Conservation (phyloP, 1,140 invertebrate genomes). For the Penaeus vannamei region DNA sequence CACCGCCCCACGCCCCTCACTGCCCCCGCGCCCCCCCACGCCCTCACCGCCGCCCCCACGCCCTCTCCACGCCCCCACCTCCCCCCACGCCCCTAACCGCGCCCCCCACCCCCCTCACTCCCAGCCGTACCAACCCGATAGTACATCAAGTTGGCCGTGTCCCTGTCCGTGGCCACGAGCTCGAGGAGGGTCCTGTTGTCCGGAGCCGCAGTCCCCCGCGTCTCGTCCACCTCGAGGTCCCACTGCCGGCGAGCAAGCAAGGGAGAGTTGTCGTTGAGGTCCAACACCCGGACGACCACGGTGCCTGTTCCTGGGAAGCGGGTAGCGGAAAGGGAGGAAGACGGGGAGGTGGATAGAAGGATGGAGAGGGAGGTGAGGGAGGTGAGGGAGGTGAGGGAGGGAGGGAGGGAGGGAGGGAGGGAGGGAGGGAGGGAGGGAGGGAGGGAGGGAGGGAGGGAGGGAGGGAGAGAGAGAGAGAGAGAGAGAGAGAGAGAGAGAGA, state of each 20-base stretch:
- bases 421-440: neutral
- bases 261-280: slow-evolving; percentile 1
- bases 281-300: slow-evolving; percentile 16
- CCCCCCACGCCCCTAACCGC: too few relatives aligned
- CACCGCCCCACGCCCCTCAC: too few relatives aligned
- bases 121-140: too few relatives aligned
- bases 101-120: too few relatives aligned
- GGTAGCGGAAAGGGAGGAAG: slow-evolving; percentile 7
- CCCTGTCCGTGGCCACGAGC: neutral
- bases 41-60: too few relatives aligned
- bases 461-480: too few relatives aligned
- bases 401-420: too few relatives aligned
- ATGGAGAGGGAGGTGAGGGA: neutral
- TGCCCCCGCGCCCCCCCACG: too few relatives aligned
- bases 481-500: too few relatives aligned
- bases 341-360: neutral
- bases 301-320: slow-evolving; percentile 34
- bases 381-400: too few relatives aligned
- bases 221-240: slow-evolving; percentile 47
- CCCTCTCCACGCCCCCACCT: too few relatives aligned
- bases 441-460: neutral
- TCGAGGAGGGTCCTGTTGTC: neutral
- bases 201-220: neutral
- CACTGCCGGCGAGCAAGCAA: neutral
- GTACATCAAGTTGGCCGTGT: neutral